These are phyloP conservation scores for Troides aeacus DNA, from an alignment of 2,888 invertebrate genomes.

Conservation along the genomic window DNA sequence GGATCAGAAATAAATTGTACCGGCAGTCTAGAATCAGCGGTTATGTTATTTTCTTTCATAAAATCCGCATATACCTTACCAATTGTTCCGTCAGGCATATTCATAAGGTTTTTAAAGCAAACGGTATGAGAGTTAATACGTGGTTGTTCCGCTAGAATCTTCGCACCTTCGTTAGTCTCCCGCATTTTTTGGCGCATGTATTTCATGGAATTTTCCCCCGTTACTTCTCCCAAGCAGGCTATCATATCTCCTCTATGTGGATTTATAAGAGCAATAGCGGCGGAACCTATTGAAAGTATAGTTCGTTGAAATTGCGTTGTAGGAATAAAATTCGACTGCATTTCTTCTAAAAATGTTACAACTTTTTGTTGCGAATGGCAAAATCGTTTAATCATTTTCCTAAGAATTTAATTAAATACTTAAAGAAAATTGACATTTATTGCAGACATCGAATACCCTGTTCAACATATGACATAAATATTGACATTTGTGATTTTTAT, in stretches of 20 bases:
- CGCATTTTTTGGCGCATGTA: slow-evolving; percentile 88
- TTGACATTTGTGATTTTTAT: background rate
- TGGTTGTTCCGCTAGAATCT: slow-evolving; percentile 89
- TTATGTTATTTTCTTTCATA: slow-evolving; percentile 90
- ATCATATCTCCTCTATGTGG: slow-evolving; percentile 95
- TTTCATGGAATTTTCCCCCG: slow-evolving; percentile 85
- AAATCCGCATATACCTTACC: slow-evolving; percentile 93
- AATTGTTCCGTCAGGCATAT: slow-evolving; percentile 88
- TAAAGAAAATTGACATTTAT: background rate
- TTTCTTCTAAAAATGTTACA: slow-evolving; percentile 81
- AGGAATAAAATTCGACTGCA: slow-evolving; percentile 82
- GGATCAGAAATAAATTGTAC: slow-evolving; percentile 95
- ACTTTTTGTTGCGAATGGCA: slow-evolving; percentile 39
- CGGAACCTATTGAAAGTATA: slow-evolving; percentile 92
- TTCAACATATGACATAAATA: background rate
- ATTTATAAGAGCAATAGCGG: slow-evolving; percentile 88
- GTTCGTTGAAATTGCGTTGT: slow-evolving; percentile 86
- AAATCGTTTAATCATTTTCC: slow-evolving; percentile 44
- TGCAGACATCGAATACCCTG: background rate
- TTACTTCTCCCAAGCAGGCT: slow-evolving; percentile 95
- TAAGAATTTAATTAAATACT: too few relatives aligned
- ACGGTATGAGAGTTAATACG: slow-evolving; percentile 92
- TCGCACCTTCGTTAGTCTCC: slow-evolving; percentile 85
- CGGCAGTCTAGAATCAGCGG: slow-evolving; percentile 93
- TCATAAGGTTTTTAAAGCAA: slow-evolving; percentile 84